A percentile compares a stretch with the other conserved stretches of the same genome.
phyloP scores from a whole-genome alignment of 2,888 invertebrate species.

The Linyphia triangularis region DNA sequence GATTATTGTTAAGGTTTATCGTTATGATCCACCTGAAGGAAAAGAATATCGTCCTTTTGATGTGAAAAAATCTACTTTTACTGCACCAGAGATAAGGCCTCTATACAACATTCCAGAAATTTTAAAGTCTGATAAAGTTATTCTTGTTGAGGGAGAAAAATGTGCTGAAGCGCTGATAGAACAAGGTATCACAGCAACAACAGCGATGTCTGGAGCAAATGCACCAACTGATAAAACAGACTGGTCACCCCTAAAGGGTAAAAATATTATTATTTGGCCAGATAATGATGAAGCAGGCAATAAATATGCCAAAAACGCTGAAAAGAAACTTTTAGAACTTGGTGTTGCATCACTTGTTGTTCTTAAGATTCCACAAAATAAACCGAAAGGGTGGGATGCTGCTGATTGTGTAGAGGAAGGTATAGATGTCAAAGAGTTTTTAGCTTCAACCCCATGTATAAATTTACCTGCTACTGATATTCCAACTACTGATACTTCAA shows the following conservation, averaged over 20 bases:
- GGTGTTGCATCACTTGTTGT: no score
- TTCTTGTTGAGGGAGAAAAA: neutral
- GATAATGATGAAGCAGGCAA: neutral
- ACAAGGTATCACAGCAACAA: neutral
- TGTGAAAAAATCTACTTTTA: neutral
- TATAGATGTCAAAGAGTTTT: neutral
- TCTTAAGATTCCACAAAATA: no score
- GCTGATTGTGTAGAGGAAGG: neutral
- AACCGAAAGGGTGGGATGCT: no score
- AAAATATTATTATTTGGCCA: neutral
- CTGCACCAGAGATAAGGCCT: neutral
- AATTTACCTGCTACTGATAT: no score
- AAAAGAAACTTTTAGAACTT: no score
- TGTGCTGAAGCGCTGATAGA: neutral
- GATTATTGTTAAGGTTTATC: neutral
- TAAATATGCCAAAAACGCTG: neutral
- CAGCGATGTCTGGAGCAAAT: neutral
- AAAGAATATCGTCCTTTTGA: neutral
- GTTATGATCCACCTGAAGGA: neutral
- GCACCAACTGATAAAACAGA: neutral
- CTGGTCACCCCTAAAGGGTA: neutral
- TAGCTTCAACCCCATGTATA: no score
- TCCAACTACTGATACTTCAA: no score
- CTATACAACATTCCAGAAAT: neutral
- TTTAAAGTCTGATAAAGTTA: neutral